Conservation (phyloP, 2,113 vertebrate species). For the Anthoscopus minutus region DNA sequence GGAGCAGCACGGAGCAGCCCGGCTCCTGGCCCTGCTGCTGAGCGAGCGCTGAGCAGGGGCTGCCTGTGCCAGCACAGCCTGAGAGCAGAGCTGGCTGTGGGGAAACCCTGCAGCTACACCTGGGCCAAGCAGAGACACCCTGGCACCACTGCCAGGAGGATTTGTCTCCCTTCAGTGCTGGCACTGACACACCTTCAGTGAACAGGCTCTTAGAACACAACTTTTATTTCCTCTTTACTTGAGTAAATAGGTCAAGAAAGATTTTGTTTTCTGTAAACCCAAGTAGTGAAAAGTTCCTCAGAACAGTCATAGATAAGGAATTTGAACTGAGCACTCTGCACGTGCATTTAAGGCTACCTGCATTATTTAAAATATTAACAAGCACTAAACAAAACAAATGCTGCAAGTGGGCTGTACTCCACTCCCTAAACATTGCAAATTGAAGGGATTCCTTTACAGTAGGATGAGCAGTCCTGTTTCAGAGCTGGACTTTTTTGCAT, state of each 20-base stretch:
- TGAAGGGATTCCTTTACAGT: not conserved
- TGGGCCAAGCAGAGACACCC: fast-evolving
- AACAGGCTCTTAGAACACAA: fast-evolving
- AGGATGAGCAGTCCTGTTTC: not conserved
- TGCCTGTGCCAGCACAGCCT: too few species aligned
- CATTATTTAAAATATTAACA: not conserved
- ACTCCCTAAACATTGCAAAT: too few species aligned
- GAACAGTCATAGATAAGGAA: not conserved
- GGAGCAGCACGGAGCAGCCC: too few species aligned
- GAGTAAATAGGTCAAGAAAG: not conserved
- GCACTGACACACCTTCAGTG: fast-evolving
- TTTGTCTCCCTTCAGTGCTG: not conserved
- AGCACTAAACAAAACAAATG: not conserved
- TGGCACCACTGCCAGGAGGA: fast-evolving
- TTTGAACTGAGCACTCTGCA: not conserved
- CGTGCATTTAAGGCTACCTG: fast-evolving
- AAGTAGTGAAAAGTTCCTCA: not conserved
- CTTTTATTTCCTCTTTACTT: not conserved
- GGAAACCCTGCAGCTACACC: not conserved
- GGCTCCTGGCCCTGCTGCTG: not conserved
- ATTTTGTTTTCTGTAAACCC: not conserved
- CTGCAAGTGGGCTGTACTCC: not conserved
- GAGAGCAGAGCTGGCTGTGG: too few species aligned
- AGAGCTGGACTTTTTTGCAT: not conserved
- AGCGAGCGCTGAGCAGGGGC: too few species aligned